Base-by-base conservation (phyloP, 2,888 invertebrate species). In the Drosophila algonquin region DNA sequence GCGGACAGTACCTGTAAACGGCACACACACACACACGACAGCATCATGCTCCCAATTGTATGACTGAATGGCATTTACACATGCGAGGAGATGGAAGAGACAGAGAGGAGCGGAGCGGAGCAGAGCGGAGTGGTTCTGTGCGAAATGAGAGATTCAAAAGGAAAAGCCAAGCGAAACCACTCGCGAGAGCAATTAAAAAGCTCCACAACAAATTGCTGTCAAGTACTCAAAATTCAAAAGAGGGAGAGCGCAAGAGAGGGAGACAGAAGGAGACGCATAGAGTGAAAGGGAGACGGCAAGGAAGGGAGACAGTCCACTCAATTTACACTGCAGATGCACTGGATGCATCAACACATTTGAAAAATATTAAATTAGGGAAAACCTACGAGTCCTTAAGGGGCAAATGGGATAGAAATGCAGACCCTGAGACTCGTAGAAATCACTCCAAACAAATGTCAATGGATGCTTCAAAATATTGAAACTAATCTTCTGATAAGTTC, bases 151-250 rank as follows among this genome's bases (percentile, higher is more conserved):
- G 53, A 69, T 60, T 69, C 68, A 68, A 65, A 62, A 77, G 54
- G 63, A 73, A 73, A 73, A 55, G 65, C 59, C 61, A 65, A 58
- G 57, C 63, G 65, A 75, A 75, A 84, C 63, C 75, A 73, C 73
- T 81, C 76, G 79, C 79, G 58, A 74, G 76, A 79, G 79, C 81
- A 81, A 81, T 84, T 81, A 81, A 79, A 73, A 73, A 58, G 63
- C 69, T 63, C 63, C 46, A 30, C 63, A 59, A 62, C 69, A 73
- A 70, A 70, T 70, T 73, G 73, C 69, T 55, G 54, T 70, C 61
- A 72, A 73, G 70, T 72, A 62, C 69, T 70, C 68, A 48, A 73
- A 70, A 70, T 51, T 45, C 59, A 58, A 61, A 45, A 40, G 40
- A n/a, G n/a, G 40, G n/a, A 6, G 7, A 40, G 14, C 40, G 14